These are phyloP conservation scores for Linyphia triangularis DNA, from an alignment of 2,888 invertebrate genomes.

Conservation along the genomic window DNA sequence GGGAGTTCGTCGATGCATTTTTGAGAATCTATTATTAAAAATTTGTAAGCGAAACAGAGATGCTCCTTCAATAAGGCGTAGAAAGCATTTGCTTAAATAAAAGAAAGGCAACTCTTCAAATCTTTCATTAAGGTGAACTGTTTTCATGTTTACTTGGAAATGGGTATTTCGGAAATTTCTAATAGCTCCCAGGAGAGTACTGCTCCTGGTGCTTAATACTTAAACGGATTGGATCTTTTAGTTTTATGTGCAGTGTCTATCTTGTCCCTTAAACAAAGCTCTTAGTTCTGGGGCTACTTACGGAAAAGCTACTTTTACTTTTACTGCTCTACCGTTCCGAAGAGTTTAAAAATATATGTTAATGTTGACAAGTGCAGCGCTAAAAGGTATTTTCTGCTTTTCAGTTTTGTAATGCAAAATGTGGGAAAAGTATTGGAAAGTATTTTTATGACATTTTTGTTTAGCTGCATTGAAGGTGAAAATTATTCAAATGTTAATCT, in stretches of 20 bases:
- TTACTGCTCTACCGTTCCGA: background rate
- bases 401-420: background rate
- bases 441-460: conserved; percentile 4
- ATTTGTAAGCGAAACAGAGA: background rate
- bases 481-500: background rate
- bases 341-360: conserved; percentile 6
- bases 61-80: conserved; percentile 25
- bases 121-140: conserved; percentile 19
- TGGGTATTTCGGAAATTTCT: conserved; percentile 23
- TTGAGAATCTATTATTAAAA: background rate
- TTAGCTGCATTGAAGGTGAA: background rate
- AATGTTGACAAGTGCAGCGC: background rate
- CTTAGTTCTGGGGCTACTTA: background rate
- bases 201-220: conserved; percentile 42
- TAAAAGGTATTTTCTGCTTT: background rate
- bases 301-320: background rate
- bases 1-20: background rate
- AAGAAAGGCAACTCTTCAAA: conserved; percentile 8
- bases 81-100: conserved; percentile 18
- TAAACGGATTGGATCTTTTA: conserved; percentile 35
- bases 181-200: conserved; percentile 32
- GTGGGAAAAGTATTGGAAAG: background rate
- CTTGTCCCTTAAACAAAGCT: background rate
- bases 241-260: background rate
- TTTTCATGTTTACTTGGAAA: conserved; percentile 33